Conservation (phyloP, 2,113 vertebrate species). For the Brienomyrus longianalis region DNA sequence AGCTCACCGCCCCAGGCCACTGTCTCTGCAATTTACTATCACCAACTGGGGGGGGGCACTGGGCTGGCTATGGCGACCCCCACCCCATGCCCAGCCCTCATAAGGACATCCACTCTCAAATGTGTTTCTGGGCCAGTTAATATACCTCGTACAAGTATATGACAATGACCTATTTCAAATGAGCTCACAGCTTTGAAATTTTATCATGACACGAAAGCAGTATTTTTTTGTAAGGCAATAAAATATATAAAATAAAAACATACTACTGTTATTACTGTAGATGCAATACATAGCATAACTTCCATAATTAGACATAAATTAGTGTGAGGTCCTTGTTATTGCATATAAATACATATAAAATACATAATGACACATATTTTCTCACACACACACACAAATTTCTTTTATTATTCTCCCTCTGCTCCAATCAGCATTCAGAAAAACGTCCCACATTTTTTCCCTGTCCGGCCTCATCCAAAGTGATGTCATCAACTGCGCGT, state of each 20-base stretch:
- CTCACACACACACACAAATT: background rate
- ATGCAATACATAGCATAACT: background rate
- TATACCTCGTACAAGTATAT: background rate
- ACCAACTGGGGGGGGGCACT: background rate
- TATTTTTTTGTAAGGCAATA: background rate
- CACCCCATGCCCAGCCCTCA: background rate
- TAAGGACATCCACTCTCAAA: background rate
- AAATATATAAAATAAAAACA: background rate
- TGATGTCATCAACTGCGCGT: no score
- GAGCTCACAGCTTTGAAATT: background rate
- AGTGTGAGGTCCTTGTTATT: background rate
- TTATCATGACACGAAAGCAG: background rate
- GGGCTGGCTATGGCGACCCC: background rate
- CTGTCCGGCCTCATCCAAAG: background rate
- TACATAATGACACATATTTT: background rate
- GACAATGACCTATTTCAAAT: slow-evolving; percentile 1
- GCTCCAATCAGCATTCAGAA: background rate
- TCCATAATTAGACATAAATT: background rate
- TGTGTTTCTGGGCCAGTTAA: background rate
- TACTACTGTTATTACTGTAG: background rate
- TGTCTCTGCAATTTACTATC: slow-evolving; percentile 27
- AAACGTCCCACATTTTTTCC: background rate
- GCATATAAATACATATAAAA: background rate
- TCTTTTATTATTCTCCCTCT: background rate
- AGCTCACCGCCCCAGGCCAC: slow-evolving; percentile 10